A percentile compares a stretch with the other conserved stretches of the same genome.
Conservation (phyloP, 2,113 vertebrate species). For the Daphoenositta chrysoptera region DNA sequence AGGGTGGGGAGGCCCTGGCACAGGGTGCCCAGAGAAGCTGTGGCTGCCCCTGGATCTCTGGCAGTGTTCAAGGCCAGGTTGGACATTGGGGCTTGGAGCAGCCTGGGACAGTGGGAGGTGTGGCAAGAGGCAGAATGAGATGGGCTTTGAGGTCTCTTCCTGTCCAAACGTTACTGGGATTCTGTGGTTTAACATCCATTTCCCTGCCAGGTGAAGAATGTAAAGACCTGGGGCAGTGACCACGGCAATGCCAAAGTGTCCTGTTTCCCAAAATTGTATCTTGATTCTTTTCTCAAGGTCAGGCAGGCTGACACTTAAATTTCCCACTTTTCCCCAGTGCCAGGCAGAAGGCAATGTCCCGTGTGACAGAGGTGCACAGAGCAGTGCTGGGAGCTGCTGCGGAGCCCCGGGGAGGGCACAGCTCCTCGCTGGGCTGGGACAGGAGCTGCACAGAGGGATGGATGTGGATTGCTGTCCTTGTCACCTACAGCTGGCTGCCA, state of each 20-base stretch:
- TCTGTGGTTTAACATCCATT: not conserved
- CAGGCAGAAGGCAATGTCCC: accelerated
- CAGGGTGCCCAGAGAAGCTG: not conserved
- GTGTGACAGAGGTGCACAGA: not conserved
- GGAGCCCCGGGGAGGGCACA: not conserved
- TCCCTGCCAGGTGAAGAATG: not conserved
- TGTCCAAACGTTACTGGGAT: not conserved
- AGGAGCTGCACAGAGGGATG: not conserved
- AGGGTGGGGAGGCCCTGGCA: no score
- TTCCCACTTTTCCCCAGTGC: not conserved
- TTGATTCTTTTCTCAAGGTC: not conserved
- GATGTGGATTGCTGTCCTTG: accelerated
- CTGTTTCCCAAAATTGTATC: not conserved
- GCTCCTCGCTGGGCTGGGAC: not conserved
- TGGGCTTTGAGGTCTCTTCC: not conserved
- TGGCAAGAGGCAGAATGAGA: no score
- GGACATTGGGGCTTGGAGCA: not conserved
- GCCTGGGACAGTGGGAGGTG: not conserved
- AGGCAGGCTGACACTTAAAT: not conserved
- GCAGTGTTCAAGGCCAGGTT: not conserved
- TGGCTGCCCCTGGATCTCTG: not conserved
- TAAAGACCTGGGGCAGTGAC: not conserved
- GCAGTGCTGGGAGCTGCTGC: not conserved
- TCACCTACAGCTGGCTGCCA: not conserved
- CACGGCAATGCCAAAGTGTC: accelerated